A percentile compares a stretch with the other conserved stretches of the same genome.
These are phyloP conservation scores for Jacana jacana DNA, from an alignment of 2,113 vertebrate species.

Conservation along the genomic window DNA sequence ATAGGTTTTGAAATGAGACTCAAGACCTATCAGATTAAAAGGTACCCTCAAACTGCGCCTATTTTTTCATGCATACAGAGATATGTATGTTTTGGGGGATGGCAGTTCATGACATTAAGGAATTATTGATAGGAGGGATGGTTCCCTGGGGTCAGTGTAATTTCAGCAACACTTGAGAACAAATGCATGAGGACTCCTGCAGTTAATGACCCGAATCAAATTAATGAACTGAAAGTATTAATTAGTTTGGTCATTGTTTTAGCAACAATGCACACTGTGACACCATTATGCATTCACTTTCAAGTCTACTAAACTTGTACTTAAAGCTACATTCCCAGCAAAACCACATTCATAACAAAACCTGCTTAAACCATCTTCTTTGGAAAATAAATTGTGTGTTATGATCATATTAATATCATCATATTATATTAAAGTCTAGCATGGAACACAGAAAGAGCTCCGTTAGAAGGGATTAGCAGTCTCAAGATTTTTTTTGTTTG, in stretches of 20 bases:
- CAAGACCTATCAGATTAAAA: neutral
- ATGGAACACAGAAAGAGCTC: neutral
- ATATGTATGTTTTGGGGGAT: neutral
- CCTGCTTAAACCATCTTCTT: neutral
- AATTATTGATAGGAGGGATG: neutral
- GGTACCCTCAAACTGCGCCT: neutral
- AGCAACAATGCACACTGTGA: neutral
- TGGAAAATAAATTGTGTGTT: neutral
- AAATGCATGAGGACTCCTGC: neutral
- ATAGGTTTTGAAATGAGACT: neutral
- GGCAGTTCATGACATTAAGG: neutral
- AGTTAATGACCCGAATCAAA: neutral
- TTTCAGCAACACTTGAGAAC: neutral
- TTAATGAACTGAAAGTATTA: neutral
- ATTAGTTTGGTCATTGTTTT: neutral
- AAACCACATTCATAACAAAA: neutral
- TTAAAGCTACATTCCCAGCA: neutral
- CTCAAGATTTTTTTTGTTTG: neutral
- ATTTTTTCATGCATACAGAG: neutral
- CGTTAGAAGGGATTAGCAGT: neutral
- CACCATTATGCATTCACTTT: neutral
- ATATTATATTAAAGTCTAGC: neutral
- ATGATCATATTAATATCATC: too few species aligned
- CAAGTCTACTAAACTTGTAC: neutral
- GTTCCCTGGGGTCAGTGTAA: neutral